Evolutionary conservation across 2,888 invertebrate genomes (phyloP).

Genomic region (Drosophila acutilabella): DNA sequence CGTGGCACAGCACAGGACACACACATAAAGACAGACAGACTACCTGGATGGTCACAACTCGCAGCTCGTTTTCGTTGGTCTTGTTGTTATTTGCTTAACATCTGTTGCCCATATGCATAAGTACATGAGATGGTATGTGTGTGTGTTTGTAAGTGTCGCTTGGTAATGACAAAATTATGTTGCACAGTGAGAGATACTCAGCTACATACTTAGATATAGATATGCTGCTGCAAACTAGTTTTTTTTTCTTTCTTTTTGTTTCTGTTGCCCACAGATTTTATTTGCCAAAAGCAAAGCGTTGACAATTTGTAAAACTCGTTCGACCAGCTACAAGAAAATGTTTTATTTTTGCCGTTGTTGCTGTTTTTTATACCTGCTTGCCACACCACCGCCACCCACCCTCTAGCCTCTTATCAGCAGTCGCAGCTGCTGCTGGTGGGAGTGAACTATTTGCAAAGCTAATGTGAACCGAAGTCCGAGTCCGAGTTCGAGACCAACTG

Average conservation of each 20-base stretch:
- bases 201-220: conserved; percentile 46
- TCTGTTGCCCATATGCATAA: conserved; percentile 75
- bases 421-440: conserved; percentile 28
- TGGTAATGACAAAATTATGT: conserved; percentile 79
- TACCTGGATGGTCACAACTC: conserved; percentile 49
- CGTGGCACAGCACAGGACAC: conserved; percentile 31
- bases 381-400: conserved; percentile 28
- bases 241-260: conserved; percentile 3
- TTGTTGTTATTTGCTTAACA: conserved; percentile 66
- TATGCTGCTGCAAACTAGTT: conserved; percentile 54
- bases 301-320: conserved; percentile 78
- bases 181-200: conserved; percentile 56
- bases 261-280: conserved; percentile 62
- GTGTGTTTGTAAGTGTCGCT: conserved; percentile 35
- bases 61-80: conserved; percentile 29
- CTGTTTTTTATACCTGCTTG: conserved; percentile 30
- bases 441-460: conserved; percentile 29
- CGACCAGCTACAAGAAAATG: conserved; percentile 60
- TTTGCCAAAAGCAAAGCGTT: conserved; percentile 74
- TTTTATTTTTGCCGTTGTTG: conserved; percentile 9
- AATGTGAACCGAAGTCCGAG: conserved; percentile 9
- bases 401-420: conserved; percentile 40
- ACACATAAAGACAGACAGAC: conserved; percentile 18
- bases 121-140: conserved; percentile 4
- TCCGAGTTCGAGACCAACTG: conserved; percentile 7